Percentiles rank a stretch among this genome's conserved stretches.
These are phyloP conservation scores for Protaetia brevitarsis DNA, from an alignment of 1,140 invertebrate species.

Conservation along the genomic window DNA sequence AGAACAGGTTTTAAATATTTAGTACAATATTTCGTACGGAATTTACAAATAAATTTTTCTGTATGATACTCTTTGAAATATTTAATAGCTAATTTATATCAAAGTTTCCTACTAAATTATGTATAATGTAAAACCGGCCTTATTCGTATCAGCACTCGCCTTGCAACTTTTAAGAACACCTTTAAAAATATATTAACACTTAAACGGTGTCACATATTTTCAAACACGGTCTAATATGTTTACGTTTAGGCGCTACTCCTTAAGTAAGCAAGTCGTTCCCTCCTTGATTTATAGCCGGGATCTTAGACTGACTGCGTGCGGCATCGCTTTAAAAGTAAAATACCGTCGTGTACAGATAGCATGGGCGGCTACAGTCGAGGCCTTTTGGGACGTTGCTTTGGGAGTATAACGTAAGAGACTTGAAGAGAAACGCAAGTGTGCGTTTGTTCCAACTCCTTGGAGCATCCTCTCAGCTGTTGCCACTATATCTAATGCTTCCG, in stretches of 20 bases:
- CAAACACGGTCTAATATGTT: conserved; percentile 16
- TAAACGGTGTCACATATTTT: conserved; percentile 17
- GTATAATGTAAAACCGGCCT: too few relatives aligned
- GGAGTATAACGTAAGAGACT: neutral
- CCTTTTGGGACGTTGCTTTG: neutral
- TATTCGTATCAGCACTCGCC: too few relatives aligned
- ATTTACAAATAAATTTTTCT: too few relatives aligned
- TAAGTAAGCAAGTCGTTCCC: conserved; percentile 9
- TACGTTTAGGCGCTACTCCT: conserved; percentile 10
- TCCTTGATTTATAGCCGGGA: neutral
- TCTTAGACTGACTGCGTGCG: neutral
- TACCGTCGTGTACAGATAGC: neutral
- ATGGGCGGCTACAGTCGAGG: neutral
- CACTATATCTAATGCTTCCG: conserved; percentile 10
- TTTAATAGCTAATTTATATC: too few relatives aligned
- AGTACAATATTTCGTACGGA: too few relatives aligned
- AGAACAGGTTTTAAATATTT: too few relatives aligned
- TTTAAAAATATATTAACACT: conserved; percentile 18
- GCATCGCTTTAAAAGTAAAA: conserved; percentile 5
- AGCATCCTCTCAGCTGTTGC: conserved; percentile 5
- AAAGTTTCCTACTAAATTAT: too few relatives aligned
- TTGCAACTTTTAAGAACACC: too few relatives aligned
- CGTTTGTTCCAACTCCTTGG: neutral
- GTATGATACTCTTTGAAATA: too few relatives aligned
- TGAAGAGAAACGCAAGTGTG: conserved; percentile 1